Percentiles rank a stretch among this genome's conserved stretches.
phyloP scores from a whole-genome alignment of 2,888 invertebrate species.

The Fabriciana adippe region DNA sequence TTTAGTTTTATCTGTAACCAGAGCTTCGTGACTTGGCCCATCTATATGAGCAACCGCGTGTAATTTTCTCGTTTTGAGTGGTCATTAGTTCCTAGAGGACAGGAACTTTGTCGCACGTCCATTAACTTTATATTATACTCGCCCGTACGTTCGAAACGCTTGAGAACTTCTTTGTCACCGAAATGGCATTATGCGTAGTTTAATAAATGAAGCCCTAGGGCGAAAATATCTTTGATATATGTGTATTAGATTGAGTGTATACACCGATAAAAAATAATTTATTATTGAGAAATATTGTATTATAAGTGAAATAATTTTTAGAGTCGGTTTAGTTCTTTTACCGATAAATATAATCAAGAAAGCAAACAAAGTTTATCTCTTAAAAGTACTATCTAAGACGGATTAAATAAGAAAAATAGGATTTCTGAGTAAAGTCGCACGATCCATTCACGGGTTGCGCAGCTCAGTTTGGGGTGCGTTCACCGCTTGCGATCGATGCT shows the following conservation, averaged over 20 bases:
- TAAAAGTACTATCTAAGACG: too few relatives aligned
- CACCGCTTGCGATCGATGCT: conserved; percentile 77
- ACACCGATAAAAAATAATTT: background rate
- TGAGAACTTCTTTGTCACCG: conserved; percentile 31
- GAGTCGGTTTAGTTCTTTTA: too few relatives aligned
- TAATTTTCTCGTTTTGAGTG: conserved; percentile 77
- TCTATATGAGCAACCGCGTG: conserved; percentile 62
- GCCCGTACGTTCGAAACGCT: conserved; percentile 42
- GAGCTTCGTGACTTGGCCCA: conserved; percentile 71
- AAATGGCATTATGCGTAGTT: conserved; percentile 26
- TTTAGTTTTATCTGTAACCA: conserved; percentile 49
- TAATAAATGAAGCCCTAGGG: conserved; percentile 7
- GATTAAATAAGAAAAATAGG: conserved; percentile 1
- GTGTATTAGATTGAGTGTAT: background rate
- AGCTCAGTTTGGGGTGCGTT: conserved; percentile 73
- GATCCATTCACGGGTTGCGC: conserved; percentile 57
- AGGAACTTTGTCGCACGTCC: conserved; percentile 66
- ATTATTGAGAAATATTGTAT: too few relatives aligned
- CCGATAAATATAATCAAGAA: too few relatives aligned
- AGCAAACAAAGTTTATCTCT: too few relatives aligned
- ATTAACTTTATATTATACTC: conserved; percentile 66
- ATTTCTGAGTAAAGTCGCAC: conserved; percentile 41
- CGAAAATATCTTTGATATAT: background rate
- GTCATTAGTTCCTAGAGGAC: conserved; percentile 76
- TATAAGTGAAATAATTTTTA: too few relatives aligned